Evolutionary conservation across 2,888 invertebrate species (phyloP), one percentile per base, ranked within the genome.

Genomic region (Plagodis dolabraria): DNA sequence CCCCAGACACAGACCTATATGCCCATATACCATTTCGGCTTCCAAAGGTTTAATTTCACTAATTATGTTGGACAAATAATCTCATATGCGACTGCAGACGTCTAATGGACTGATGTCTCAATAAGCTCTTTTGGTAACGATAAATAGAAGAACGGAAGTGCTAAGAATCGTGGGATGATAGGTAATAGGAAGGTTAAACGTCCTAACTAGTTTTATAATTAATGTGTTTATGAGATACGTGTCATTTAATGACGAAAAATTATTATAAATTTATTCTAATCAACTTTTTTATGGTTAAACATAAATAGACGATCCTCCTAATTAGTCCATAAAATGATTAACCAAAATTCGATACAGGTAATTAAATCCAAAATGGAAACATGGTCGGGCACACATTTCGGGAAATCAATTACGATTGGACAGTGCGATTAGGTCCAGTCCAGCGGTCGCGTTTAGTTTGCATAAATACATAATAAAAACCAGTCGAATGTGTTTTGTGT

Each of bases 381-480:
- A 71, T 72, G 67, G 69, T 68, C 72, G 65, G 73, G 70, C 72
- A 68, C 72, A 72, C 70, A 71, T 77, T 76, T 74, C 71, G 79
- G 77, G 72, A 78, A 79, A 81, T 82, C 80, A 76, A 80, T 78
- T 75, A 77, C 79, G 73, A 79, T 77, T 74, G 74, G 76, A 70
- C 71, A 71, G 72, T 73, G 72, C 77, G 80, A 80, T 81, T 79
- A 80, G 77, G 73, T 70, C 72, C 75, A 77, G 74, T 80, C 72
- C 74, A 77, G 72, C 76, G 74, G 70, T 71, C 70, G 76, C 74
- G 72, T 74, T 72, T 77, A 76, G 76, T 83, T 83, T 83, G 83
- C 82, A 83, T 84, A 84, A 80, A 83, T 79, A 77, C 72, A 78
- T 80, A 74, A 73, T 77, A 77, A 80, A 80, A 81, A 75, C 73